These are phyloP conservation scores for Anguilla marmorata DNA, from an alignment of 2,797 vertebrate genomes.

Conservation along the genomic window DNA sequence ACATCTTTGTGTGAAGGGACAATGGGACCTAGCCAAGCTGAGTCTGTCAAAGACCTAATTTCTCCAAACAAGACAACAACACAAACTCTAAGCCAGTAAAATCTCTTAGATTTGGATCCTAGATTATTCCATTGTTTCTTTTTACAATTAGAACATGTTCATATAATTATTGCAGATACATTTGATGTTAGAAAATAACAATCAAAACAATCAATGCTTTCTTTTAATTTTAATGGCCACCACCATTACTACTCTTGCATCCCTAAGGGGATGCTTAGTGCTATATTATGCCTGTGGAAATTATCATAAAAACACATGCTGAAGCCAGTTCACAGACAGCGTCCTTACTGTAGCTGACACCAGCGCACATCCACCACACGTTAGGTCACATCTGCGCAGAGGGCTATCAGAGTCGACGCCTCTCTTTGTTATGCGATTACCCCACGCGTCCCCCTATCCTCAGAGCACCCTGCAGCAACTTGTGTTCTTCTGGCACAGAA, in stretches of 20 bases:
- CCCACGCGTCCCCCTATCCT: not conserved
- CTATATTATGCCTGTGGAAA: not conserved
- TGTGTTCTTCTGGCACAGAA: slow-evolving; percentile 22
- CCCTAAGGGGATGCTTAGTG: not conserved
- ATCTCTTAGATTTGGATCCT: not conserved
- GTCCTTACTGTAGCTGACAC: not conserved
- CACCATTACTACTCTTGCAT: not conserved
- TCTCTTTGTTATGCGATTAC: not conserved
- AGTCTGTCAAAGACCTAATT: not conserved
- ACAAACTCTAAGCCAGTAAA: not conserved
- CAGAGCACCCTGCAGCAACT: not conserved
- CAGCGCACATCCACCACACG: not conserved
- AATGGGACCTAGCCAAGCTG: not conserved
- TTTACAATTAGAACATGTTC: not conserved
- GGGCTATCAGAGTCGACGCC: not conserved
- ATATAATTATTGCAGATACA: not conserved
- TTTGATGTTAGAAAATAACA: slow-evolving; percentile 2
- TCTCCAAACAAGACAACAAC: not conserved
- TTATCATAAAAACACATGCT: not conserved
- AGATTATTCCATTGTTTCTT: not conserved
- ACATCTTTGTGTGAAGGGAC: slow-evolving; percentile 5
- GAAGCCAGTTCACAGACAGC: too few species aligned
- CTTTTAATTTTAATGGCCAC: not conserved
- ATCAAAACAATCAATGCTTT: not conserved
- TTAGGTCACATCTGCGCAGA: not conserved